Evolutionary conservation across 2,888 invertebrate genomes (phyloP), one percentile per base, ranked within the genome.

Genomic region (Synanthedon andrenaeformis): DNA sequence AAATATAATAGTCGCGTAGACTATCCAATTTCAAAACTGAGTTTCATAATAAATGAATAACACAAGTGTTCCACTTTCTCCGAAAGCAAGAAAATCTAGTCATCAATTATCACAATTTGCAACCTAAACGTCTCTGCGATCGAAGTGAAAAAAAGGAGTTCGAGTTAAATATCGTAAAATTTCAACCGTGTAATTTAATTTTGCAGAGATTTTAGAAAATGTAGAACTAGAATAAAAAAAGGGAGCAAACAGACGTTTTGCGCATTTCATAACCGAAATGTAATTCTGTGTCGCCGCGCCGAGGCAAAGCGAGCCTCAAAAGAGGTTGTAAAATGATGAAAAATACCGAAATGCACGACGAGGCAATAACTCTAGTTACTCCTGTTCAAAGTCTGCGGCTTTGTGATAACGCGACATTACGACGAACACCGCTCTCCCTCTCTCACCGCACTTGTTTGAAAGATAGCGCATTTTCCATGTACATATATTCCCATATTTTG

Each of bases 381-480:
- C 52, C 55, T 55, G 52, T 56, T 55, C 52, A 54, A 51, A 53
- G 55, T 28, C 41, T 62, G 62, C 53, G 56, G 56, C 55, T 57
- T 51, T 58, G 56, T 56, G 64, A 69, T 64, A 67, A 65, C 58
- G 54, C 42, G 49, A 55, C 13, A 45, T 14, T 45, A 6, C 45
- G 45, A n/a, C n/a, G n/a, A 6, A 13, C 12, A 13, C 13, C 5
- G n/a, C 49, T 59, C 51, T 41, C 42, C 17, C 51, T 45, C 42
- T 42, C 45, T 45, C 10, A 45, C 45, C 45, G 14, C 45, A 13
- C 13, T 13, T 3, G 45, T 45, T 45, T 0, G 45, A n/a, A 14
- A 13, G 45, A n/a, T 13, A 14, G 45, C 5, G 14, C 14, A 14
- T 45, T 1, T 8, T 8, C 45, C 45, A 13, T 45, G 45, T 45